Evolutionary conservation across 2,113 vertebrate species (phyloP).

Genomic region (Aldabrachelys gigantea): DNA sequence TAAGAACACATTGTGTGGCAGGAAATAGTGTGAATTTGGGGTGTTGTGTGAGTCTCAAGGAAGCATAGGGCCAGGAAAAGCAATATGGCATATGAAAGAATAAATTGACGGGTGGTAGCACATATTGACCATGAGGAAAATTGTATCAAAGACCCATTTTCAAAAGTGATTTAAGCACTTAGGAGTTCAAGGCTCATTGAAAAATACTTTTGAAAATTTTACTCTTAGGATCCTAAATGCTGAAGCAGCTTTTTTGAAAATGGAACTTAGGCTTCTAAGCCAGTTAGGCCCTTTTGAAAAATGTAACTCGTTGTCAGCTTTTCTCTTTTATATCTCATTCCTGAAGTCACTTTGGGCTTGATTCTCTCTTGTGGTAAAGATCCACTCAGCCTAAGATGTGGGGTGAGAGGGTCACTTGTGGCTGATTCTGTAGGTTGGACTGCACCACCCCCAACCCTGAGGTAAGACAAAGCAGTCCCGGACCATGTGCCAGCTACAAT

Average conservation of each 20-base stretch:
- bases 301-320: background rate
- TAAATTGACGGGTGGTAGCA: no score
- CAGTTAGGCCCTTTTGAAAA: background rate
- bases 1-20: background rate
- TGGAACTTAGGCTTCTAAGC: background rate
- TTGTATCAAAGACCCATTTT: background rate
- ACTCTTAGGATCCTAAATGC: background rate
- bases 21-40: background rate
- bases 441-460: background rate
- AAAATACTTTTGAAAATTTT: background rate
- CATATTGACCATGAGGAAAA: no score
- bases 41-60: background rate
- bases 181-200: background rate
- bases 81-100: background rate
- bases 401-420: background rate
- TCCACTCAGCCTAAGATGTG: background rate
- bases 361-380: background rate
- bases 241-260: background rate
- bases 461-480: no score
- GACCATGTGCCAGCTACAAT: background rate
- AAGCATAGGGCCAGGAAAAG: constrained; percentile 19
- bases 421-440: rapidly evolving
- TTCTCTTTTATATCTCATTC: background rate
- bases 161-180: background rate
- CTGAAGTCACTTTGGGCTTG: background rate